Evolutionary conservation across 2,888 invertebrate species (phyloP), one percentile per base, ranked within the genome.

Genomic region (Meandrusa payeni): DNA sequence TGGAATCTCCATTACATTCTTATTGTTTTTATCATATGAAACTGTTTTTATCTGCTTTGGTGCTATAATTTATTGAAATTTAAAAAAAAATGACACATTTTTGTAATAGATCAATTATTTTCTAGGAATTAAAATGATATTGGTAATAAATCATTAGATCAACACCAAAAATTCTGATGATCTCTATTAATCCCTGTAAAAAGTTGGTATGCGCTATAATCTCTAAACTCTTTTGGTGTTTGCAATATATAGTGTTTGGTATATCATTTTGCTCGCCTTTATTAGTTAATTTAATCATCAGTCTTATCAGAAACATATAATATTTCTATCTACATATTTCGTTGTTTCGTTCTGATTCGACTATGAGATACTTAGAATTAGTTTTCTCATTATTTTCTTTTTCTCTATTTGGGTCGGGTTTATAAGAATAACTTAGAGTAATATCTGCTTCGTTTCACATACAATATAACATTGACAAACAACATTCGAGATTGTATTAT

Each of bases 401-500:
- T 48, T 47, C n/a, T n/a, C n/a, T 46, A 47, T 31, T 42, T 17
- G 40, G 33, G 28, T 41, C 40, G 33, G 44, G 45, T 22, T 41
- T 40, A 36, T 34, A 32, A 43, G 7, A n/a, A 23, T 43, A 37
- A 38, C 11, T 37, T 37, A 29, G 33, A 20, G 27, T 42, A 38
- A 29, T 46, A 33, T 47, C 37, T 26, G 39, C 28, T 47, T 47
- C 41, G 17, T 37, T 31, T 41, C 44, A n/a, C 49, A 46, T 36
- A 41, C 47, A 13, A 37, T 27, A 33, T 44, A 31, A 47, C 50
- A 50, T 53, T 58, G 49, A 58, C 52, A 59, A n/a, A 57, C 61
- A 67, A 67, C 62, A 51, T 65, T 75, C 59, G 72, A 77, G 70
- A 76, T 78, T 78, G 61, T 75, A 72, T 73, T 63, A 62, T 63